Evolutionary conservation across 1,140 invertebrate species (phyloP).

Genomic region (Habropoda laboriosa): DNA sequence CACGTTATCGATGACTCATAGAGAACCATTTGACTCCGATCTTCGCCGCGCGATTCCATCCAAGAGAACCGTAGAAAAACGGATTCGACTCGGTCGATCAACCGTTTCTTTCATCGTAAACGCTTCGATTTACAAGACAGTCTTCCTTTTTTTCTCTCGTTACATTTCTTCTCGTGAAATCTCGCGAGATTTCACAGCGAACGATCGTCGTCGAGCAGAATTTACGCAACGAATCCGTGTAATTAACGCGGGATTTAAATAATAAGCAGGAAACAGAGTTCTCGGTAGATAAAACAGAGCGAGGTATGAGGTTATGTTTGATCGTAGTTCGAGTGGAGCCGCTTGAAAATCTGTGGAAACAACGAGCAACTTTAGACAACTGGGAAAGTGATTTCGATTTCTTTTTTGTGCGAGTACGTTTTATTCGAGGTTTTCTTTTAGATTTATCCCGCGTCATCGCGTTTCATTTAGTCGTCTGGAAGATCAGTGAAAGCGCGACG

Average conservation of each 20-base stretch:
- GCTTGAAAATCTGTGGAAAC: neutral
- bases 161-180: no score
- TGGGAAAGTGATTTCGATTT: slow-evolving; percentile 4
- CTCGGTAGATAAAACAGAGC: neutral
- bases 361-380: neutral
- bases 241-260: no score
- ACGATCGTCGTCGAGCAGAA: no score
- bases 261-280: no score
- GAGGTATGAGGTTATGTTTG: neutral
- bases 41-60: neutral
- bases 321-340: no score
- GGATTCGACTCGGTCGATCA: neutral
- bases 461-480: neutral
- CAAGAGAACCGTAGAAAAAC: neutral
- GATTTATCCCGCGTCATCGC: neutral
- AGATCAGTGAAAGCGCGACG: slow-evolving; percentile 11
- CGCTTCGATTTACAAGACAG: neutral
- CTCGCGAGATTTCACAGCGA: no score
- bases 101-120: neutral
- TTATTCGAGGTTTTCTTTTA: neutral
- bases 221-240: no score
- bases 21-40: slow-evolving; percentile 4
- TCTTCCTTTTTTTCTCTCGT: no score
- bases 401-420: neutral
- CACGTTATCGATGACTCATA: slow-evolving; percentile 8